Evolutionary conservation across 2,797 vertebrate genomes (phyloP).

Genomic region (Tokudaia muenninki): DNA sequence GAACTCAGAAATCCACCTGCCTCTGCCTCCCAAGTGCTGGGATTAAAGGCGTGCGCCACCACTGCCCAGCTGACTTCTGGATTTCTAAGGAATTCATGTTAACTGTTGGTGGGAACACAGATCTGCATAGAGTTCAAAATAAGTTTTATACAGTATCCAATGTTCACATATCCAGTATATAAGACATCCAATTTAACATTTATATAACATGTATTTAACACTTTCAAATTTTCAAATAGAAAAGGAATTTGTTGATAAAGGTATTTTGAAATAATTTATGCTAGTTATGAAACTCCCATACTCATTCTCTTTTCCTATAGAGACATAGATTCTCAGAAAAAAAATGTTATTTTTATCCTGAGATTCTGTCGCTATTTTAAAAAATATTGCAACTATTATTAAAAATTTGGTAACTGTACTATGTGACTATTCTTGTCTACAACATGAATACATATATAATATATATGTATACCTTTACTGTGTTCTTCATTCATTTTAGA

Average conservation of each 20-base stretch:
- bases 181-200: slow-evolving; percentile 45
- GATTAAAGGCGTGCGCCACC: too few species aligned
- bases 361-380: slow-evolving; percentile 15
- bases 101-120: neutral
- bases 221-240: neutral
- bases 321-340: slow-evolving; percentile 65
- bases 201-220: slow-evolving; percentile 18
- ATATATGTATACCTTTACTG: neutral
- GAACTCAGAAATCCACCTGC: too few species aligned
- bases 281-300: slow-evolving; percentile 1
- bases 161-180: neutral
- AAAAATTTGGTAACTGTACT: slow-evolving; percentile 59
- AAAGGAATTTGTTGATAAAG: slow-evolving; percentile 54
- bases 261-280: slow-evolving; percentile 17
- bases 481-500: slow-evolving; percentile 45
- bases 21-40: too few species aligned
- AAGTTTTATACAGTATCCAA: neutral
- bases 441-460: neutral
- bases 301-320: slow-evolving; percentile 54
- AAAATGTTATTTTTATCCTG: slow-evolving; percentile 60
- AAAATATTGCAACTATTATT: slow-evolving; percentile 30
- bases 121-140: slow-evolving; percentile 30
- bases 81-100: slow-evolving; percentile 34
- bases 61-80: slow-evolving; percentile 61
- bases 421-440: slow-evolving; percentile 20